Base-by-base conservation (phyloP, 1,140 invertebrate species). In the Drosophila athabasca region DNA sequence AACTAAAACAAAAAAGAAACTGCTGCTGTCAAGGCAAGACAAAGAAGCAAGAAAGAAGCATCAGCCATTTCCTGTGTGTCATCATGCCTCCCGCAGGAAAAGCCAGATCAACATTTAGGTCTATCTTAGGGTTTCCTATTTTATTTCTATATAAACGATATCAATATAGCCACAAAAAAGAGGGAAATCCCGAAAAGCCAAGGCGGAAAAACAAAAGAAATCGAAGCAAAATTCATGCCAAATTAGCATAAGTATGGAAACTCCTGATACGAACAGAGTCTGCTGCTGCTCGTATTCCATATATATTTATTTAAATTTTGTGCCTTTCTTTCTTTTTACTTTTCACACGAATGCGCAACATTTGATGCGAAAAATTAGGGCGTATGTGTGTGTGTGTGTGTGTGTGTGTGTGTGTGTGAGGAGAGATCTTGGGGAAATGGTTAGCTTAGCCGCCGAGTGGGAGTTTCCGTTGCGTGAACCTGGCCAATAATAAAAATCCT, bases 311-410 rank as follows among this genome's bases (percentile, higher is more conserved):
- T 78, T 59, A 67, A 79, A 76, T 75, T 74, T 72, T 57, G 31
- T 39, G 35, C 8, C 52, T 62, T 62, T 70, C n/a, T n/a, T n/a
- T n/a, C n/a, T 50, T 66, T 48, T 57, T 68, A 52, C 46, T 69
- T 79, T 53, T 79, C 72, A 76, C 80, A 79, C 80, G 80, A 79
- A 76, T 76, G 80, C 67, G 57, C 72, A 68, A 50, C 71, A 76
- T 65, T 84, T 68, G 80, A 84, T 76, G 78, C 81, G 77, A 45
- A 73, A 80, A 87, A 75, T 76, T 77, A 71, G 76, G 62, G 72
- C 59, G 68, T 77, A 82, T 91, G 70, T 77, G 55, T 44, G 35
- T 13, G 9, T 39, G 35, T 39, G 35, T 11, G 9, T 35, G n/a
- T n/a, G 68, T 77, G 82, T 91, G 70, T 77, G 55, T 44, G 35